phyloP scores from a whole-genome alignment of 2,888 invertebrate genomes.

The Athalia circularis region DNA sequence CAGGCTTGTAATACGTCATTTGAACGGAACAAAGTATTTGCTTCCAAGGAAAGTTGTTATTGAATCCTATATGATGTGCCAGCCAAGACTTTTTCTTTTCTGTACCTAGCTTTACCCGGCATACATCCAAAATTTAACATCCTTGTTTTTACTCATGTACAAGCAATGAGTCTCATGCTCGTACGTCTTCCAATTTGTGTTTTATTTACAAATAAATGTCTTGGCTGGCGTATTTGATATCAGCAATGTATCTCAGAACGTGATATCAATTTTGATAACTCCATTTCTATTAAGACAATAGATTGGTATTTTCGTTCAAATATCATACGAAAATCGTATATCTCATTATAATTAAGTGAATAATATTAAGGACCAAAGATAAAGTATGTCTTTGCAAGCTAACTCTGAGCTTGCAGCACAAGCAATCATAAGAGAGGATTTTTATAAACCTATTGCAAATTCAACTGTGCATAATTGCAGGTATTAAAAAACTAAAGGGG shows the following conservation, averaged over 20 bases:
- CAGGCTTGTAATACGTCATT: conserved; percentile 29
- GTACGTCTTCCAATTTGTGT: conserved; percentile 34
- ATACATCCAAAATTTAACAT: conserved; percentile 19
- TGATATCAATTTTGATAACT: conserved; percentile 32
- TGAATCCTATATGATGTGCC: conserved; percentile 21
- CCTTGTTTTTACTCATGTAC: not conserved
- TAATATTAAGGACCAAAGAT: conserved; percentile 73
- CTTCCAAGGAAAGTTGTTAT: conserved; percentile 28
- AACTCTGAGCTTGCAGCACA: conserved; percentile 62
- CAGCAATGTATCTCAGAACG: not conserved
- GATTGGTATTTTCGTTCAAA: conserved; percentile 19
- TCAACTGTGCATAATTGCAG: not conserved
- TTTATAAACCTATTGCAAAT: conserved; percentile 38
- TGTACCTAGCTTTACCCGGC: not conserved
- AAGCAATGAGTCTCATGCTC: conserved; percentile 19
- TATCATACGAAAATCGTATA: conserved; percentile 34
- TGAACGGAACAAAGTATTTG: conserved; percentile 28
- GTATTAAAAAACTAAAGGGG: not conserved
- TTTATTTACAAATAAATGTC: not conserved
- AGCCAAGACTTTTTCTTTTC: conserved; percentile 21
- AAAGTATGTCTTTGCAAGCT: conserved; percentile 63
- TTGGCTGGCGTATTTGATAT: conserved; percentile 20
- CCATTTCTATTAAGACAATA: conserved; percentile 6
- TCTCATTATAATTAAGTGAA: conserved; percentile 26
- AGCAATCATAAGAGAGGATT: conserved; percentile 56